Evolutionary conservation across 2,113 vertebrate genomes (phyloP), one percentile per base, ranked within the genome.

Genomic region (Crotalus horridus): DNA sequence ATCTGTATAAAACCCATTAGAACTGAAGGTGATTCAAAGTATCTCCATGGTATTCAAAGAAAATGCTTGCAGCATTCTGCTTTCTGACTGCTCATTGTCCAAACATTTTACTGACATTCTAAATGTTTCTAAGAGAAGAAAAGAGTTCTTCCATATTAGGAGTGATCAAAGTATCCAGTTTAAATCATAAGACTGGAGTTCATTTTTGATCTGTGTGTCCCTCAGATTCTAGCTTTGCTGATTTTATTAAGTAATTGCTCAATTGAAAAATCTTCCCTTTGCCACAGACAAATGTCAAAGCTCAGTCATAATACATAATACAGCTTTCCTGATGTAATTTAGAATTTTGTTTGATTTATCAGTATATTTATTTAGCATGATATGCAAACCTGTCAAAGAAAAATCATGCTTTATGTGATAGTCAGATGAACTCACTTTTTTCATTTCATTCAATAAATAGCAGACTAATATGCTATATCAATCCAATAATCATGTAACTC

Each of bases 1-100:
- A 48, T 94, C 81, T 95, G 90, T 91, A 88, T 90, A 92, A 93
- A 74, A 93, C 93, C 91, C 92, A 95, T 91, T 5, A 58, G 15
- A 51, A 81, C 86, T 88, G 92, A 93, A 91, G 24, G 5, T 15
- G 92, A 89, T 94, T 91, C 92, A 96, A 96, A 94, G 92, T 96
- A 96, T 95, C 95, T 96, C 53, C 90, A 95, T 96, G 95, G 69
- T 95, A 53, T 91, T 96, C 94, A 95, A 97, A 96, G 26, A 95
- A 93, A 96, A 7, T 59, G 11, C 53, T 21, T 59, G 86, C 51
- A 95, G 6, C 0, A 1, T 20, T 94, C 94, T 85, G 94, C 24
- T 95, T 95, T 96, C 93, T 94, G 86, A 59, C 90, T 96, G 58
- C 39, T 96, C 90, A 61, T 74, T 95, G 43, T 95, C 87, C 88